Evolutionary conservation across 1,140 invertebrate species (phyloP), one percentile per base, ranked within the genome.

Genomic region (Chelonus insularis): DNA sequence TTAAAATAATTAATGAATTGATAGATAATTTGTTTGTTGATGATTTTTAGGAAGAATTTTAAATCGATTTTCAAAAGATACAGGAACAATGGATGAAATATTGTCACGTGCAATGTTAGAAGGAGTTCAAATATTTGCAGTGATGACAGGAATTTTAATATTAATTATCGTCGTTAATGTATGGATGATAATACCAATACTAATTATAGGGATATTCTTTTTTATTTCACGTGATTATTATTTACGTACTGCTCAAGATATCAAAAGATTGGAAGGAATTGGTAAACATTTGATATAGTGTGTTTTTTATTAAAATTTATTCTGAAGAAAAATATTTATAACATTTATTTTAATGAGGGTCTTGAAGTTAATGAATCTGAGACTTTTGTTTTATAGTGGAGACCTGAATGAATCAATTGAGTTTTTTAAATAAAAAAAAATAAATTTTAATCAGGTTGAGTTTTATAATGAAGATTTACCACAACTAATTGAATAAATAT

Each of bases 91-190:
- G 62, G 86, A 88, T 72, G 86, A 60, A 37, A 7, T 85, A 8
- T 72, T 96, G 4, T 94, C 94, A 36, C 82, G 77, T 68, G 76
- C 83, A 11, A 84, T 90, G 68, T 83, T 91, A 66, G 91, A 94
- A 70, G 76, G 81, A 0, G 50, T 84, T 25, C 88, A 90, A 57
- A 70, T 80, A 41, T 71, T 68, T 36, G 65, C 72, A 1, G 67
- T 79, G 12, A 75, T 83, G 68, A 16, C 68, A 6, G 81, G 76
- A 32, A 84, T 87, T 25, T 62, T 89, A 0, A 63, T 83, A 0
- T 74, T 88, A 8, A 81, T 88, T 0, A 69, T 78, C 0, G 70
- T 84, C n/a, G 72, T 87, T 1, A 86, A 87, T 74, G 73, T 80
- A 11, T 88, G 82, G 77, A 82, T 90, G 66, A 55, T 85, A 0